phyloP scores from a whole-genome alignment of 2,797 vertebrate genomes.

The Sebastes trivittatus region DNA sequence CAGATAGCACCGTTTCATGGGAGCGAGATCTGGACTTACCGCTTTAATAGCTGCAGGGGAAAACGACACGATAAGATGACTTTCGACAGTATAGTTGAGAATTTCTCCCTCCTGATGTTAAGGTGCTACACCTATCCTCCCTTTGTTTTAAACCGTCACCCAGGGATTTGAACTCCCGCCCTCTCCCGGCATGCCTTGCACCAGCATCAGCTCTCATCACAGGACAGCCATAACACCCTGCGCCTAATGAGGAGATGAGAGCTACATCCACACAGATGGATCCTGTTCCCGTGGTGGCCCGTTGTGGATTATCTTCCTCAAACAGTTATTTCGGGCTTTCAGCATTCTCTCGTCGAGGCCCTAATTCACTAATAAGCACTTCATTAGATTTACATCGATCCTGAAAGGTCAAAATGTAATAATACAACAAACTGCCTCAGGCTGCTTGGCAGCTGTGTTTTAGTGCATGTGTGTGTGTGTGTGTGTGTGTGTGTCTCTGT shows the following conservation, averaged over 20 bases:
- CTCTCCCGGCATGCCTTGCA: constrained; percentile 20
- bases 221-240: constrained; percentile 62
- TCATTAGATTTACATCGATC: constrained; percentile 59
- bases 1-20: constrained; percentile 26
- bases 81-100: background rate
- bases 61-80: constrained; percentile 1
- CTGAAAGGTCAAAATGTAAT: constrained; percentile 60
- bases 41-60: constrained; percentile 1
- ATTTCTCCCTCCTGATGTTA: background rate
- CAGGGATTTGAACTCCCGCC: constrained; percentile 28
- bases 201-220: constrained; percentile 68
- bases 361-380: constrained; percentile 60
- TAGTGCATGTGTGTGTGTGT: background rate
- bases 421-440: constrained; percentile 45
- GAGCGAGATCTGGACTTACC: background rate
- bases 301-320: constrained; percentile 50
- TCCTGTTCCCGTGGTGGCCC: constrained; percentile 71
- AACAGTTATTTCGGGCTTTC: constrained; percentile 43
- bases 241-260: constrained; percentile 78
- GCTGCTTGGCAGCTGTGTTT: constrained; percentile 44
- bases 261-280: constrained; percentile 82
- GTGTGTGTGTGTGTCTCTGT: background rate
- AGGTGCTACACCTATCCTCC: background rate
- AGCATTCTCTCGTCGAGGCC: background rate
- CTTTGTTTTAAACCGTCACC: constrained; percentile 19